Base-by-base conservation (phyloP, 2,797 vertebrate species). In the Rhinophrynus dorsalis region DNA sequence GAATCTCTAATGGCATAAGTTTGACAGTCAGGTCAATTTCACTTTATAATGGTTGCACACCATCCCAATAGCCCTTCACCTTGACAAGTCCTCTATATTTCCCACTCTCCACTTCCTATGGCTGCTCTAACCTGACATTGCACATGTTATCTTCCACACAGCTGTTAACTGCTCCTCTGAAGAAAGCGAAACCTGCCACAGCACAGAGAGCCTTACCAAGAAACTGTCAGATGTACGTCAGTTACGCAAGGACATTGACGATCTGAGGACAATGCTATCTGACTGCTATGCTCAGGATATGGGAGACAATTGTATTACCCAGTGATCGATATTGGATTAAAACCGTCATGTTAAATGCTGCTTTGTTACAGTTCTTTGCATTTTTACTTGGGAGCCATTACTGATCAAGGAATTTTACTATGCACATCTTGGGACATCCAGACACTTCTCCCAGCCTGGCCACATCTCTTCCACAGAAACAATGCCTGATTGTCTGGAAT, bases 221-320 rank as follows among this genome's bases (percentile, higher is more conserved):
- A 94, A 92, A 82, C 88, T 97, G 55, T 80, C 80, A 2, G 94
- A 96, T 4, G 92, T 94, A 3, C 84, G 86, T 64, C 93, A 93
- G 81, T 86, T 98, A 65, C 90, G 95, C 54, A 91, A 90, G 73
- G 95, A 96, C 78, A 94, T 98, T 0, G 95, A 98, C 35, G 93
- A 94, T 30, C 81, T 98, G 76, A 92, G 95, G 82, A 96, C 85
- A 64, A 88, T 88, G 27, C 89, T 98, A 78, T 94, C 94, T 0
- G 94, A 96, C 79, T 90, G 92, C 60, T 95, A 94, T 0, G 94
- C 94, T 76, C 94, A 95, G 88, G 94, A 95, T 86, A 93, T 95
- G 94, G 94, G 93, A 32, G 94, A 95, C 79, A 95, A 85, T 79
- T 95, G 94, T 73, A 85, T 94, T 74, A 94, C 93, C 50, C 94